These are phyloP conservation scores for Acridotheres tristis DNA, from an alignment of 2,797 vertebrate genomes.

Conservation along the genomic window DNA sequence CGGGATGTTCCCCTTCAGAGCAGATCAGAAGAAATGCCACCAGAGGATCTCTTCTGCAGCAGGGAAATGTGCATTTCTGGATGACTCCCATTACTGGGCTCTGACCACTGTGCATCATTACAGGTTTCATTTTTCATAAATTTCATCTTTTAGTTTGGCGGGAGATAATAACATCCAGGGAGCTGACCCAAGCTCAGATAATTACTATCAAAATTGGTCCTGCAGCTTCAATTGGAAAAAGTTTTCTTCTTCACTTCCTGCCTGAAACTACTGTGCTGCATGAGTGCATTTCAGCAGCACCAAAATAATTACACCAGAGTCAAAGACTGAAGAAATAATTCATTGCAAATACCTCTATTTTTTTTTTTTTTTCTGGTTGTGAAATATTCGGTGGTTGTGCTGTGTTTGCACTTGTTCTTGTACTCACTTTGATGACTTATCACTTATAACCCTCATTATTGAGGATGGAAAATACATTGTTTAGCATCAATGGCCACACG, in stretches of 20 bases:
- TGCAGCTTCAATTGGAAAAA: conserved; percentile 1
- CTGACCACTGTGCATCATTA: conserved; percentile 30
- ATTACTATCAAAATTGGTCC: conserved; percentile 57
- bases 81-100: background rate
- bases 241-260: background rate
- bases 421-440: background rate
- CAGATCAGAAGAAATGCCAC: background rate
- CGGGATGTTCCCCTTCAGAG: background rate
- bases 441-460: background rate
- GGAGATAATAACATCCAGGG: conserved; percentile 53
- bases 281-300: background rate
- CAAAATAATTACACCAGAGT: background rate
- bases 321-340: background rate
- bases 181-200: conserved; percentile 49
- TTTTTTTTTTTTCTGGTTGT: background rate
- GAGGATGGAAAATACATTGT: background rate
- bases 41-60: background rate
- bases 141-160: conserved; percentile 44
- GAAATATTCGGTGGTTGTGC: background rate
- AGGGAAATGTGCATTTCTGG: background rate
- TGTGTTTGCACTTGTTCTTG: background rate
- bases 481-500: background rate
- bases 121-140: conserved; percentile 45
- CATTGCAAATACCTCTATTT: background rate
- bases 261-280: background rate